phyloP scores from a whole-genome alignment of 2,113 vertebrate genomes.

The Myxocyprinus asiaticus region DNA sequence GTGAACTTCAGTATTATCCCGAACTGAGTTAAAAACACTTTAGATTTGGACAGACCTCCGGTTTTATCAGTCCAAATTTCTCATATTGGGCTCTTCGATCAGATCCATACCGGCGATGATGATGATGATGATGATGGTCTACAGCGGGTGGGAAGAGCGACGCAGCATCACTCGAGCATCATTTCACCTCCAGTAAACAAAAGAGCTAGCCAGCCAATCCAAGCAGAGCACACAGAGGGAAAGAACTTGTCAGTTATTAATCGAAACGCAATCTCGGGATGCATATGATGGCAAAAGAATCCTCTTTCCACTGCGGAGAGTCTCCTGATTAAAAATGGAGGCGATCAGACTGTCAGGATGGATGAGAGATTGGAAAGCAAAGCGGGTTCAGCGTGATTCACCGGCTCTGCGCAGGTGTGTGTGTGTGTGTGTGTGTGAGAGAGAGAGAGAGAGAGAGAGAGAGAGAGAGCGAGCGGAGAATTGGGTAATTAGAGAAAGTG shows the following conservation, averaged over 20 bases:
- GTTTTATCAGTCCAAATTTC: conserved; percentile 4
- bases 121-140: conserved; percentile 11
- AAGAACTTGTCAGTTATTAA: conserved; percentile 19
- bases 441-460: too few relatives aligned
- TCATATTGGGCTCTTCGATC: background rate
- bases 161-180: conserved; percentile 35
- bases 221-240: background rate
- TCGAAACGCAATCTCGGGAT: background rate
- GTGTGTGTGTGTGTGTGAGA: too few relatives aligned
- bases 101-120: background rate
- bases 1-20: conserved; percentile 10
- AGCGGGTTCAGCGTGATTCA: conserved; percentile 52
- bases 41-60: background rate
- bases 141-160: conserved; percentile 37
- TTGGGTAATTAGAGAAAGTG: background rate
- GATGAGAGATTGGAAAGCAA: conserved; percentile 16
- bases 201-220: conserved; percentile 16
- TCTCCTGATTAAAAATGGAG: conserved; percentile 54
- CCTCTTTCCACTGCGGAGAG: background rate
- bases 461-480: background rate
- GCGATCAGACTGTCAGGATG: conserved; percentile 22
- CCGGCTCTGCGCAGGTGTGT: conserved; percentile 50
- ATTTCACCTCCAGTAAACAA: conserved; percentile 28
- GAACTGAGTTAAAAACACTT: background rate
- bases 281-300: conserved; percentile 1